phyloP scores from a whole-genome alignment of 1,140 invertebrate species.

The Mycetomoellerius zeteki region DNA sequence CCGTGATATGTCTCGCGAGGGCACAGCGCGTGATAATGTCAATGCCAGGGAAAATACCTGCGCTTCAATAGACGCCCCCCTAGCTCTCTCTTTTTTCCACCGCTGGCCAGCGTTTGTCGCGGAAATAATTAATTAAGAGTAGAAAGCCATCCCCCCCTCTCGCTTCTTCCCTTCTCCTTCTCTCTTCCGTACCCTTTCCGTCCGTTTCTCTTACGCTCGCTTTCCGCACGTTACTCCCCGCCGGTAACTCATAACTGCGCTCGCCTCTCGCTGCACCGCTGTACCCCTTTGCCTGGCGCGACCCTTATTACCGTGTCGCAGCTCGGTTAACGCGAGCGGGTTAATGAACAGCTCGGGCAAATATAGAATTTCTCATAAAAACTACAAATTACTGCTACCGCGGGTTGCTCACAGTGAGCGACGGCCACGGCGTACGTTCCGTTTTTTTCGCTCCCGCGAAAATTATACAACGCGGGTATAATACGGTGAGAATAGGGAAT shows the following conservation, averaged over 20 bases:
- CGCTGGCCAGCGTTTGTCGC: conserved; percentile 74
- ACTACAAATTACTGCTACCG: conserved; percentile 76
- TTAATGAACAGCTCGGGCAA: conserved; percentile 80
- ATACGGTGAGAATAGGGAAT: conserved; percentile 66
- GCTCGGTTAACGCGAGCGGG: conserved; percentile 76
- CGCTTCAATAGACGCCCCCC: conserved; percentile 1
- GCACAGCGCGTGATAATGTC: conserved; percentile 19
- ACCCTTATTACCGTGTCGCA: conserved; percentile 78
- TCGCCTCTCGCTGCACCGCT: conserved; percentile 48
- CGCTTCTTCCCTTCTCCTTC: not conserved
- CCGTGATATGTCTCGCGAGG: not conserved
- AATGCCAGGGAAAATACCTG: conserved; percentile 26
- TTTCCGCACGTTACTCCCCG: conserved; percentile 5
- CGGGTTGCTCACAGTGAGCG: conserved; percentile 55
- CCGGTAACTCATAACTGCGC: conserved; percentile 64
- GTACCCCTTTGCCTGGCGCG: conserved; percentile 66
- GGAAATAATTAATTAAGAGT: conserved; percentile 80
- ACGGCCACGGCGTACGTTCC: conserved; percentile 12
- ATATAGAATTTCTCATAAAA: conserved; percentile 79
- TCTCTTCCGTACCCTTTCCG: not conserved
- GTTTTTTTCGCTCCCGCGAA: conserved; percentile 55
- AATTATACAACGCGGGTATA: conserved; percentile 70
- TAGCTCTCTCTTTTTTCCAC: conserved; percentile 46
- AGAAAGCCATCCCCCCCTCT: conserved; percentile 50
- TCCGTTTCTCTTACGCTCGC: conserved; percentile 4